These are phyloP conservation scores for Siniperca undulata DNA, from an alignment of 2,797 vertebrate genomes.

Conservation along the genomic window DNA sequence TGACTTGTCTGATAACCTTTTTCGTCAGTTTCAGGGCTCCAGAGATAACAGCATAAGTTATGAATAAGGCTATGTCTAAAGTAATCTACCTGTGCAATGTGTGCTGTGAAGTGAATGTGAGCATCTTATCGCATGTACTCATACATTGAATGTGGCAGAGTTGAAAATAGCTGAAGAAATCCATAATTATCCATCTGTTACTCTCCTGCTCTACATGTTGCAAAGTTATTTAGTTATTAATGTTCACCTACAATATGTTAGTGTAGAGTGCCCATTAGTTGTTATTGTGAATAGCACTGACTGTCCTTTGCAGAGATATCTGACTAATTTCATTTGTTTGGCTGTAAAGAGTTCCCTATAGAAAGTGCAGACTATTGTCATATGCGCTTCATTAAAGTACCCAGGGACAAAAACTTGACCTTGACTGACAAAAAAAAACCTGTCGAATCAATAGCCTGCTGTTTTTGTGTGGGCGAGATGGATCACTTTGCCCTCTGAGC, in stretches of 20 bases:
- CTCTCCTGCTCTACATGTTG: neutral
- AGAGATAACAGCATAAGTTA: neutral
- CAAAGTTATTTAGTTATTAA: conserved; percentile 11
- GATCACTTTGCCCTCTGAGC: conserved; percentile 60
- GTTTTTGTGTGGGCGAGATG: conserved; percentile 57
- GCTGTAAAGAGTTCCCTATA: conserved; percentile 1
- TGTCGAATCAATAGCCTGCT: conserved; percentile 65
- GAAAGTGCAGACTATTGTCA: conserved; percentile 8
- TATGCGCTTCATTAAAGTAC: conserved; percentile 40
- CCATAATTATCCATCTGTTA: conserved; percentile 2
- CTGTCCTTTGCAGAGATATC: conserved; percentile 28
- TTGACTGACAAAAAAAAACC: conserved; percentile 71
- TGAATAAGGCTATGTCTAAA: neutral
- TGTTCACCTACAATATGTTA: neutral
- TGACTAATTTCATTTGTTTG: conserved; percentile 51
- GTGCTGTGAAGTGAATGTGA: neutral
- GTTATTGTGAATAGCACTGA: neutral
- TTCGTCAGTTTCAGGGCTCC: neutral
- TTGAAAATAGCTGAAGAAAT: conserved; percentile 31
- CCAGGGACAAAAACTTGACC: conserved; percentile 52
- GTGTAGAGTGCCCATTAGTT: conserved; percentile 1
- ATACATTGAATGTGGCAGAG: conserved; percentile 12
- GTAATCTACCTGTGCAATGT: neutral
- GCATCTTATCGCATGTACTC: neutral
- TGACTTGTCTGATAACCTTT: neutral